A percentile compares a stretch with the other conserved stretches of the same genome.
Conservation (phyloP, 1,140 invertebrate species). For the Ostrea edulis region DNA sequence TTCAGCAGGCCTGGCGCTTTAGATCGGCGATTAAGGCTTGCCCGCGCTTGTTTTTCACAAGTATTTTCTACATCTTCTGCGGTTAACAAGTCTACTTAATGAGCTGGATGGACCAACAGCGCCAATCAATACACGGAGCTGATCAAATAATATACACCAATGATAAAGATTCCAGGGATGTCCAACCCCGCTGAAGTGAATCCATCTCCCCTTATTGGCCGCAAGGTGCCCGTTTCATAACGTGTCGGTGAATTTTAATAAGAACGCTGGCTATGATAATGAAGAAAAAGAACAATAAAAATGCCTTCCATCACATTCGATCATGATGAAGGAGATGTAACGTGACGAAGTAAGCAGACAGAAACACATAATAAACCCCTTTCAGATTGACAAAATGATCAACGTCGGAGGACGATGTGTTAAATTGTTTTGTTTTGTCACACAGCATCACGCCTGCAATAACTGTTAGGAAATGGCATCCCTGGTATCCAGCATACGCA, state of each 20-base stretch:
- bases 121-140: neutral
- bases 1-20: neutral
- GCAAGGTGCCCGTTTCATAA: neutral
- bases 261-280: neutral
- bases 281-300: neutral
- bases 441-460: neutral
- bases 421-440: neutral
- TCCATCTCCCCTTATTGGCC: neutral
- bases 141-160: conserved; percentile 5
- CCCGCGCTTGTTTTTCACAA: neutral
- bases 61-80: conserved; percentile 19
- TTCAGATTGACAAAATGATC: neutral
- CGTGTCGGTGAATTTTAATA: conserved; percentile 7
- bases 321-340: neutral
- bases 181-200: neutral
- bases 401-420: neutral
- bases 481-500: no score
- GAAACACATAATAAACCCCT: neutral
- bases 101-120: neutral
- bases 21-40: neutral
- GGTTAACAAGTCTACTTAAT: conserved; percentile 16
- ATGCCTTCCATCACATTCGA: neutral
- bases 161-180: neutral
- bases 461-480: no score
- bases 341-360: neutral